These are phyloP conservation scores for Drosophila mayaguana DNA, from an alignment of 2,888 invertebrate genomes.

Conservation along the genomic window DNA sequence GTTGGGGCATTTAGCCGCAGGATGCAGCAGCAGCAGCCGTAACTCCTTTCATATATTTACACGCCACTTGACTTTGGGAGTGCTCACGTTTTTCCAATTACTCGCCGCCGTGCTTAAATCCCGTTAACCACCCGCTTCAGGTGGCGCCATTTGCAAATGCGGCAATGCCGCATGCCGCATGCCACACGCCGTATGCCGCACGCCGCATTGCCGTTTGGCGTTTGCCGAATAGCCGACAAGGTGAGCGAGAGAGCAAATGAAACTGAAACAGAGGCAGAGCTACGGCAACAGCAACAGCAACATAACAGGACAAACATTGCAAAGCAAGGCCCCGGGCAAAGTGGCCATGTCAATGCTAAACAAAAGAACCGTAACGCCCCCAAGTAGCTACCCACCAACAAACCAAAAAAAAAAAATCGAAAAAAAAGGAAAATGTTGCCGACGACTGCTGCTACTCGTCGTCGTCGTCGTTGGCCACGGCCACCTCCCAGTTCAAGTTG, in stretches of 20 bases:
- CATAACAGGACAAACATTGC: slow-evolving; percentile 70
- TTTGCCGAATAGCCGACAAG: slow-evolving; percentile 33
- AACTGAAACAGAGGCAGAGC: slow-evolving; percentile 16
- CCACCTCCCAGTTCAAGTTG: slow-evolving; percentile 56
- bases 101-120: slow-evolving; percentile 40
- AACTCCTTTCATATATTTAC: slow-evolving; percentile 61
- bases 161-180: slow-evolving; percentile 52
- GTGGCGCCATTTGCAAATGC: slow-evolving; percentile 70
- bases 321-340: slow-evolving; percentile 78
- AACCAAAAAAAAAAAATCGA: slow-evolving; percentile 7
- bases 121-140: slow-evolving; percentile 49
- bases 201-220: slow-evolving; percentile 12
- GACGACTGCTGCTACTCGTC: slow-evolving; percentile 38
- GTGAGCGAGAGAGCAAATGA: slow-evolving; percentile 29
- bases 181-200: slow-evolving; percentile 27
- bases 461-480: slow-evolving; percentile 23
- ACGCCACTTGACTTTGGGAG: slow-evolving; percentile 84
- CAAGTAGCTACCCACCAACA: slow-evolving; percentile 40
- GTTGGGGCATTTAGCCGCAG: slow-evolving; percentile 59
- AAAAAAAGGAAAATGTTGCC: background rate
- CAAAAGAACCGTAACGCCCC: slow-evolving; percentile 73
- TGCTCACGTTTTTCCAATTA: slow-evolving; percentile 77
- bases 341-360: slow-evolving; percentile 83
- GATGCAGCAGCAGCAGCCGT: slow-evolving; percentile 48
- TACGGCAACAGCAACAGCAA: slow-evolving; percentile 50